phyloP scores from a whole-genome alignment of 2,888 invertebrate genomes.

The Tethea ocularis region DNA sequence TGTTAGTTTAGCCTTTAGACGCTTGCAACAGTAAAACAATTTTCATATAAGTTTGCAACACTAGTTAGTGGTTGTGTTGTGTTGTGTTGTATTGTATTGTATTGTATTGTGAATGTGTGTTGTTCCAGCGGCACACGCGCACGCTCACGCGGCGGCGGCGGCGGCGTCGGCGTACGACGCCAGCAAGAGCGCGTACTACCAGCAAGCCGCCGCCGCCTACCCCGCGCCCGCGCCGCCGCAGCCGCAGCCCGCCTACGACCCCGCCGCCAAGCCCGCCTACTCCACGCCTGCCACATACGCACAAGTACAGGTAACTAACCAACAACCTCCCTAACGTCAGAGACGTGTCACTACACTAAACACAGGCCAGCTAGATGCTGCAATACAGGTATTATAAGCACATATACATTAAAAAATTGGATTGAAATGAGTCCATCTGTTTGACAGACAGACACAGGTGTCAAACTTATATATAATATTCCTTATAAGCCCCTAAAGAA shows the following conservation, averaged over 20 bases:
- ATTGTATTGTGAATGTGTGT: conserved; percentile 28
- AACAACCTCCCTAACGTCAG: neutral
- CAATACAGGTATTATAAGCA: too few species aligned
- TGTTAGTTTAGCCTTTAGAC: too few species aligned
- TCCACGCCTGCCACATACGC: conserved; percentile 88
- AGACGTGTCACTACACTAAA: neutral
- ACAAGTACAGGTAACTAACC: conserved; percentile 63
- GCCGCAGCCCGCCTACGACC: conserved; percentile 84
- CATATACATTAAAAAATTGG: too few species aligned
- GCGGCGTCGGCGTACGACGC: conserved; percentile 90
- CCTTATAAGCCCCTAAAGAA: too few species aligned
- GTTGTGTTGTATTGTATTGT: too few species aligned
- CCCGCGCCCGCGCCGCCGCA: conserved; percentile 84
- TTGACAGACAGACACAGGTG: too few species aligned
- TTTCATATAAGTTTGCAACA: too few species aligned
- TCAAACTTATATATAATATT: too few species aligned
- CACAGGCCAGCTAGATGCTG: neutral
- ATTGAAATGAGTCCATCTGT: too few species aligned
- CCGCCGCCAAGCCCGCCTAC: conserved; percentile 87
- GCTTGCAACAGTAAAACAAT: too few species aligned
- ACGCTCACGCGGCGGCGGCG: conserved; percentile 79
- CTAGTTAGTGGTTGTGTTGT: too few species aligned
- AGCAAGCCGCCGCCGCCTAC: conserved; percentile 89
- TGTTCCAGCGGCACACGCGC: conserved; percentile 72
- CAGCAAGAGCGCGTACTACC: conserved; percentile 93